A percentile compares a stretch with the other conserved stretches of the same genome.
These are phyloP conservation scores for Ataeniobius toweri DNA, from an alignment of 2,797 vertebrate genomes.

Conservation along the genomic window DNA sequence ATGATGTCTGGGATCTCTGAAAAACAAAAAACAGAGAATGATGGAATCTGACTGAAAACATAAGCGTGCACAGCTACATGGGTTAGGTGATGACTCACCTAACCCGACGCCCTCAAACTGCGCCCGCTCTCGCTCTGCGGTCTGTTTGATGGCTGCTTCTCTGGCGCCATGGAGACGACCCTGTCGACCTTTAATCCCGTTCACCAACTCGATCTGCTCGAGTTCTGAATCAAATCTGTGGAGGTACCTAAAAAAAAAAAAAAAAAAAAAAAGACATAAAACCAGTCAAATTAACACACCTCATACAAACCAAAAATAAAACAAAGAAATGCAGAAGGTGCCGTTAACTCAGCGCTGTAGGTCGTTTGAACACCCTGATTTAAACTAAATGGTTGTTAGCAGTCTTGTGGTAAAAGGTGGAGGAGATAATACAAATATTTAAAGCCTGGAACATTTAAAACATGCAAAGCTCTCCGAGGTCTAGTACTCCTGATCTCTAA, in stretches of 20 bases:
- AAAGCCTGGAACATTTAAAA: no score
- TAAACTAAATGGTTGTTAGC: no score
- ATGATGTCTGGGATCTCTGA: slow-evolving; percentile 95
- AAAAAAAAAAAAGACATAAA: no score
- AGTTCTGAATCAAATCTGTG: slow-evolving; percentile 88
- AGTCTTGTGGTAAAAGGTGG: no score
- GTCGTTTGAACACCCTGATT: no score
- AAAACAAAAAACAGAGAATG: slow-evolving; percentile 19
- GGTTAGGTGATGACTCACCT: slow-evolving; percentile 74
- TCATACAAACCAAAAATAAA: neutral
- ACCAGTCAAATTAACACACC: neutral
- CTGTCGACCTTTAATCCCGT: slow-evolving; percentile 93
- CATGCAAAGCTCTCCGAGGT: no score
- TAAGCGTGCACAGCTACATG: neutral
- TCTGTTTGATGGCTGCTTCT: slow-evolving; percentile 89
- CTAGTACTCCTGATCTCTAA: neutral
- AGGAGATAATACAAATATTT: no score
- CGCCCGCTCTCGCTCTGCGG: slow-evolving; percentile 85
- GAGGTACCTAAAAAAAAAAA: slow-evolving; percentile 83
- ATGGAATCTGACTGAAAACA: neutral
- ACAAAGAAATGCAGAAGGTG: neutral
- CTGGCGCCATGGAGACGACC: slow-evolving; percentile 88
- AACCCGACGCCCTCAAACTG: slow-evolving; percentile 87
- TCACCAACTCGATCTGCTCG: slow-evolving; percentile 92
- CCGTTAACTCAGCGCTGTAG: no score